Evolutionary conservation across 2,113 vertebrate species (phyloP).

Genomic region (Halichoerus grypus): DNA sequence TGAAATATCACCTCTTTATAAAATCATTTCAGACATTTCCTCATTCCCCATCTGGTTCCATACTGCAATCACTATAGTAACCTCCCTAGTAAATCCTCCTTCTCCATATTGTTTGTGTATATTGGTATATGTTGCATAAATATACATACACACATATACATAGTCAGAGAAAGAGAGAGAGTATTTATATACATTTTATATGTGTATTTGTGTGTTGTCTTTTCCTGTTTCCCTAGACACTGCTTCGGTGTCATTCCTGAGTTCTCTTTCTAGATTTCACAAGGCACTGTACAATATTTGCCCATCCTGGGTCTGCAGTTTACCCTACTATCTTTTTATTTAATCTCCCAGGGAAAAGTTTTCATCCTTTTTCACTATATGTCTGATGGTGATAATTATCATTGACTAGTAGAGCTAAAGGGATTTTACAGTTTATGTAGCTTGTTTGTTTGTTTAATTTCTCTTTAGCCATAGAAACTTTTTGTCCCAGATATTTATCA

Average conservation of each 20-base stretch:
- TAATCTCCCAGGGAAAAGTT: background rate
- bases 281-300: background rate
- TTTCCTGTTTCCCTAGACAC: background rate
- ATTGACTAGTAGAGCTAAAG: background rate
- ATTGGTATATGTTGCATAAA: background rate
- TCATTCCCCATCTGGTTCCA: background rate
- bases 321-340: background rate
- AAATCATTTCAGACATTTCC: background rate
- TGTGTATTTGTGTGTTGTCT: background rate
- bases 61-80: background rate
- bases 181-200: background rate
- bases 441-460: background rate
- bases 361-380: background rate
- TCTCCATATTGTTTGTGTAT: background rate
- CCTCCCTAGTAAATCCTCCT: background rate
- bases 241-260: background rate
- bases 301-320: background rate
- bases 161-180: background rate
- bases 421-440: background rate
- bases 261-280: background rate
- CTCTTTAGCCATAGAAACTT: background rate
- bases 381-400: background rate
- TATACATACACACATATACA: background rate
- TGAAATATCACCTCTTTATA: background rate
- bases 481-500: constrained; percentile 42